Evolutionary conservation across 2,888 invertebrate genomes (phyloP).

Genomic region (Torymus texanus): DNA sequence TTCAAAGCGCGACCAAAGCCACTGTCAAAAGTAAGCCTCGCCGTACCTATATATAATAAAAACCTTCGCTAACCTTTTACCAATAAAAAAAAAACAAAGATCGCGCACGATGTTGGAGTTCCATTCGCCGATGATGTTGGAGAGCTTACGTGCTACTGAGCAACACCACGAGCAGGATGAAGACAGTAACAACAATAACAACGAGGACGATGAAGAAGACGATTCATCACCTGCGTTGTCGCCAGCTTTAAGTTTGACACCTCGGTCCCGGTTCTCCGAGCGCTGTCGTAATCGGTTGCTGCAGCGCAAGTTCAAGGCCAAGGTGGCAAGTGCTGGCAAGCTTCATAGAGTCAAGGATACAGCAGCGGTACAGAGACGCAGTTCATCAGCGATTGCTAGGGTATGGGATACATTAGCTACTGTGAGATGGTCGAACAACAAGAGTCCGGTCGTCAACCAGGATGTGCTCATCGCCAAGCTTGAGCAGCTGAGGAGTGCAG

Average conservation of each 20-base stretch:
- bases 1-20: too few species aligned
- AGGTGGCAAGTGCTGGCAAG: constrained; percentile 18
- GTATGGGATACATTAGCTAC: constrained; percentile 68
- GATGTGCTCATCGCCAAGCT: constrained; percentile 60
- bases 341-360: constrained; percentile 37
- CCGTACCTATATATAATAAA: too few species aligned
- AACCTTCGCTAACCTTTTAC: neutral
- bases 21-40: too few species aligned
- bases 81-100: neutral
- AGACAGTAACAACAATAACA: neutral
- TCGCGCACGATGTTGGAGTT: constrained; percentile 42
- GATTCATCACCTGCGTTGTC: neutral
- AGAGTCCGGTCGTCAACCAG: constrained; percentile 49
- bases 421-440: constrained; percentile 59
- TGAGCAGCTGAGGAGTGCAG: constrained; percentile 31
- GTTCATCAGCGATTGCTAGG: constrained; percentile 63
- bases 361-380: constrained; percentile 38
- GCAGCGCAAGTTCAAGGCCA: constrained; percentile 56
- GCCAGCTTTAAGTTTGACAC: neutral
- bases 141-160: neutral
- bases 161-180: neutral
- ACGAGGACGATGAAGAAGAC: constrained; percentile 41
- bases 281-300: constrained; percentile 43
- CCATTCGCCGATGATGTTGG: constrained; percentile 47
- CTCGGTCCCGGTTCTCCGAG: constrained; percentile 35